phyloP scores from a whole-genome alignment of 2,113 vertebrate species.

The Camelus bactrianus region DNA sequence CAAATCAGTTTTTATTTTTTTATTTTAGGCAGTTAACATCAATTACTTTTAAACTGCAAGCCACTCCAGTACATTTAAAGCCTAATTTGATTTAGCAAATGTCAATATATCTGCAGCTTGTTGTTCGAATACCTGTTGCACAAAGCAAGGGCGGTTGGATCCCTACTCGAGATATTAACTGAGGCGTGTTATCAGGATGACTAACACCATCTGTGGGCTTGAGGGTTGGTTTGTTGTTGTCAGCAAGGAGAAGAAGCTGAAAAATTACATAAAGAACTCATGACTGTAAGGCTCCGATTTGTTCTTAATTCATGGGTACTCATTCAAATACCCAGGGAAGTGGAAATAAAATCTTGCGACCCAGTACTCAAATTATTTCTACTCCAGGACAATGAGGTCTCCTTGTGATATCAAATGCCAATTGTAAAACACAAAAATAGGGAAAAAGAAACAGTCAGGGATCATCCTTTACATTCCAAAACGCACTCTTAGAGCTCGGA shows the following conservation, averaged over 20 bases:
- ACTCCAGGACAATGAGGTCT: neutral
- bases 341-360: neutral
- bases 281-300: neutral
- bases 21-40: constrained; percentile 24
- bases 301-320: neutral
- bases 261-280: constrained; percentile 16
- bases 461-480: neutral
- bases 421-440: neutral
- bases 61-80: constrained; percentile 27
- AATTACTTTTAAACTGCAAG: constrained; percentile 41
- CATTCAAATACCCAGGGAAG: constrained; percentile 8
- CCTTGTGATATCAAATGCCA: neutral
- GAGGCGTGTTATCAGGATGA: neutral
- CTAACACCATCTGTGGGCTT: neutral
- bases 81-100: constrained; percentile 45
- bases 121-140: neutral
- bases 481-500: constrained; percentile 18
- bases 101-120: neutral
- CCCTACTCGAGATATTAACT: neutral
- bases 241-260: neutral
- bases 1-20: constrained; percentile 33
- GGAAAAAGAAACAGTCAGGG: neutral
- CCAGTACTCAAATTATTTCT: constrained; percentile 26
- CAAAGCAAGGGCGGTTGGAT: neutral
- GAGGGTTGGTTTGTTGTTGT: neutral